Base-by-base conservation (phyloP, 2,113 vertebrate species). In the Panurus biarmicus region DNA sequence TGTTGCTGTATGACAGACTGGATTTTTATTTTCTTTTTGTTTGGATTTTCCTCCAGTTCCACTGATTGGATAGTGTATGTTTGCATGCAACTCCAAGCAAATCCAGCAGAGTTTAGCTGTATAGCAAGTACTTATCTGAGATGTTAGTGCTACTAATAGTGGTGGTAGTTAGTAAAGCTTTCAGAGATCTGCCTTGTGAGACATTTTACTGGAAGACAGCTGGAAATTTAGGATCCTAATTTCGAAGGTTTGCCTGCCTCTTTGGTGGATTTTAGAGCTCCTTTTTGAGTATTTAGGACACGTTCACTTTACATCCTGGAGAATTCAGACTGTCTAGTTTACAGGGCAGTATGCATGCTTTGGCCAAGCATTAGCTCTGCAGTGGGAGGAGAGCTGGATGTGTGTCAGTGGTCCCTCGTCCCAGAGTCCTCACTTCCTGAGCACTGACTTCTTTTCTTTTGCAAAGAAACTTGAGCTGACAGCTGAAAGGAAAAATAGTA, bases 401-500 rank as follows among this genome's bases (percentile, higher is more conserved):
- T 47, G 17, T 36, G 50, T 79, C 42, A 83, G 58, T 50, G 62
- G 54, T 82, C 67, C 23, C 24, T 44, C 26, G 62, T 95, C 69
- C 60, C 65, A 74, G 35, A 83, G 21, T 58, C 51, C 35, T 92
- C 33, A n/a, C 26, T 90, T 93, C 82, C 95, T 88, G 92, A 90
- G 51, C 64, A 48, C 36, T 40, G 56, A 35, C 15, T 42, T 76
- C 21, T 57, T 71, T 79, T 90, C 53, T 36, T 61, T 79, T 75
- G 10, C 45, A 62, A 88, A 83, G 88, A 85, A 95, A 95, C 84
- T 71, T 44, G 84, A 96, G 47, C 93, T 92, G 91, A 91, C 93
- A 95, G 93, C 93, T 95, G 94, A 94, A 92, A 95, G 94, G 89
- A 95, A 95, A 84, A 73, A 29, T 20, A 87, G 13, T 40, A 80